These are phyloP conservation scores for Frieseomelitta varia DNA, from an alignment of 1,140 invertebrate species.

Conservation along the genomic window DNA sequence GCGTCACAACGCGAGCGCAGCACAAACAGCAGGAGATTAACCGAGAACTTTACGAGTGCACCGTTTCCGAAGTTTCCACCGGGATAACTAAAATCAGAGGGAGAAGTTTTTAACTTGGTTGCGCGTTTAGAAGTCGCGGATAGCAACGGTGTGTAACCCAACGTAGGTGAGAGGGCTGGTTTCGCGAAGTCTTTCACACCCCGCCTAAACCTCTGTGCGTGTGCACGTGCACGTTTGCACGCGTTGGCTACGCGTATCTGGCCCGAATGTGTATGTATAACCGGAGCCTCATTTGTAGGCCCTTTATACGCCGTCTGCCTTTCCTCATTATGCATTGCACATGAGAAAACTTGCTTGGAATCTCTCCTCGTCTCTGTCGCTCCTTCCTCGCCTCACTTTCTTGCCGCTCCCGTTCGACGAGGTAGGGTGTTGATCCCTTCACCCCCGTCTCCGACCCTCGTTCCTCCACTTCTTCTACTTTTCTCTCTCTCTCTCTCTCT, in stretches of 20 bases:
- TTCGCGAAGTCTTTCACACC: slow-evolving; percentile 33
- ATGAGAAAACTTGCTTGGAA: slow-evolving; percentile 81
- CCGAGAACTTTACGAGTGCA: slow-evolving; percentile 43
- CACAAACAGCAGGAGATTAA: slow-evolving; percentile 30
- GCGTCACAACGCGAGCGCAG: neutral
- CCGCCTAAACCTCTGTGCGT: neutral
- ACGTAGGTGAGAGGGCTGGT: neutral
- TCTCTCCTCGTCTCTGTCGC: slow-evolving; percentile 52
- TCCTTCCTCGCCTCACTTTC: slow-evolving; percentile 34
- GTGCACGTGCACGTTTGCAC: neutral
- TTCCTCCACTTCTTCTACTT: neutral
- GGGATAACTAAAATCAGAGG: slow-evolving; percentile 40
- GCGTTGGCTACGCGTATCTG: slow-evolving; percentile 22
- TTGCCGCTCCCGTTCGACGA: slow-evolving; percentile 47
- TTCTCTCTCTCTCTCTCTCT: neutral
- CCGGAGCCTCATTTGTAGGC: slow-evolving; percentile 80
- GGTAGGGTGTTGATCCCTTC: slow-evolving; percentile 47
- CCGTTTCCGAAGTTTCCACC: slow-evolving; percentile 25
- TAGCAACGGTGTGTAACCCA: slow-evolving; percentile 13
- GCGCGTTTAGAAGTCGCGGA: slow-evolving; percentile 29
- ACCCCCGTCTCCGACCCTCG: neutral
- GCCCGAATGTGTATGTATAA: slow-evolving; percentile 59
- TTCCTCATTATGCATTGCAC: slow-evolving; percentile 82
- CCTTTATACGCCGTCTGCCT: slow-evolving; percentile 79
- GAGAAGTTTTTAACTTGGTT: slow-evolving; percentile 38